Evolutionary conservation across 2,888 invertebrate genomes (phyloP), one percentile per base, ranked within the genome.

Genomic region (Melinaea marsaeus): DNA sequence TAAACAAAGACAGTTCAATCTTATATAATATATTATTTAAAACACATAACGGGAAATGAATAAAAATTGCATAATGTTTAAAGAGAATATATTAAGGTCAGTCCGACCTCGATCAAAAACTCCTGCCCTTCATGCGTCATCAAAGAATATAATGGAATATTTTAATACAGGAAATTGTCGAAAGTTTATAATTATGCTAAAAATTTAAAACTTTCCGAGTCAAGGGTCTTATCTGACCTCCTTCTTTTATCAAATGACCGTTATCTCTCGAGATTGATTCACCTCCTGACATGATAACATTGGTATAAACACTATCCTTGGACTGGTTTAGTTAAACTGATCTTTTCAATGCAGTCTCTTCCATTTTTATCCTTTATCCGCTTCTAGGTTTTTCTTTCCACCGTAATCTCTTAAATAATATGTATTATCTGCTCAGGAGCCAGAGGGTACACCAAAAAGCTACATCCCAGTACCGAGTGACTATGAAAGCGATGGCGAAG

Each of bases 401-500:
- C 32, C 54, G 42, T n/a, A 13, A 59, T 54, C 35, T 9, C 22
- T 46, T 2, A 34, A 59, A 54, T 59, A 22, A 22, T 13, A 13
- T n/a, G n/a, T 13, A 37, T 57, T 57, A 62, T 55, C 61, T n/a
- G 59, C 58, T 2, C 75, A 91, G 91, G 90, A 87, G 69, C 79
- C 80, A 32, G 88, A 87, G 66, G 79, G 77, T 61, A 82, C 80
- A 1, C 76, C 82, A 0, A 88, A 91, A 72, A 69, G 74, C 32
- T 81, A 79, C 62, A 74, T 83, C 56, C 69, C 83, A 3, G 74
- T 76, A 45, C 78, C 83, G 48, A 87, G 82, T 73, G 91, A 91
- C 69, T 85, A 84, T 70, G 91, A 91, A 67, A 91, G 91, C 70
- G 91, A 91, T 72, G 89, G 85, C 32, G 91, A 91, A 73, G 91